Evolutionary conservation across 1,140 invertebrate species (phyloP).

Genomic region (Nephila pilipes): DNA sequence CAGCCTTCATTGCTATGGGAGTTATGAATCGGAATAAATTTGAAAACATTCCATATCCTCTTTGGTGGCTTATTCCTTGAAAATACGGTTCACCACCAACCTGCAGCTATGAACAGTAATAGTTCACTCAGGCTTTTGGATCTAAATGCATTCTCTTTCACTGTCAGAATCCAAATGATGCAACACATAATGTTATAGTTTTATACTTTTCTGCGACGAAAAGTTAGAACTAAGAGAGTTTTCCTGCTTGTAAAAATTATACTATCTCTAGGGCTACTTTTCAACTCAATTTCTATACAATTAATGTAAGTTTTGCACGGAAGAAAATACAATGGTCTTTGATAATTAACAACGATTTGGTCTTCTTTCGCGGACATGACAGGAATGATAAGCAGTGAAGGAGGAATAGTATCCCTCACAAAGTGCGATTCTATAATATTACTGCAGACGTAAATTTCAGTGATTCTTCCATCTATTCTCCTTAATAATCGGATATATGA

Average conservation of each 20-base stretch:
- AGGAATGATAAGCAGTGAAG: background rate
- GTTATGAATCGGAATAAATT: background rate
- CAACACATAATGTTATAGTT: too few species aligned
- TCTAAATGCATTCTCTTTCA: background rate
- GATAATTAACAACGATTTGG: constrained; percentile 24
- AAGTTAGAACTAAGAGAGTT: background rate
- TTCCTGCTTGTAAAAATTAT: background rate
- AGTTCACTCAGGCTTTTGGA: background rate
- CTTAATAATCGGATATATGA: background rate
- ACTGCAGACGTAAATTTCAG: background rate
- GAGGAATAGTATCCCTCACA: background rate
- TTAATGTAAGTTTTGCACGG: background rate
- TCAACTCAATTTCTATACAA: background rate
- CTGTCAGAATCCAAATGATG: too few species aligned
- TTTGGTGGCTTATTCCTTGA: constrained; percentile 6
- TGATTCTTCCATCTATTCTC: background rate
- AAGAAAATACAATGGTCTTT: background rate
- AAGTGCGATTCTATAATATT: background rate
- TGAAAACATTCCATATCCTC: constrained; percentile 46
- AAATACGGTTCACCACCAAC: constrained; percentile 42
- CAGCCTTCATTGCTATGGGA: constrained; percentile 6
- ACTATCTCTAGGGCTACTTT: background rate
- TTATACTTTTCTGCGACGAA: constrained; percentile 3
- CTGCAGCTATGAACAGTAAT: background rate
- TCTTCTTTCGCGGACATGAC: background rate